Evolutionary conservation across 2,888 invertebrate genomes (phyloP), one percentile per base, ranked within the genome.

Genomic region (Eustalomyia histrio): DNA sequence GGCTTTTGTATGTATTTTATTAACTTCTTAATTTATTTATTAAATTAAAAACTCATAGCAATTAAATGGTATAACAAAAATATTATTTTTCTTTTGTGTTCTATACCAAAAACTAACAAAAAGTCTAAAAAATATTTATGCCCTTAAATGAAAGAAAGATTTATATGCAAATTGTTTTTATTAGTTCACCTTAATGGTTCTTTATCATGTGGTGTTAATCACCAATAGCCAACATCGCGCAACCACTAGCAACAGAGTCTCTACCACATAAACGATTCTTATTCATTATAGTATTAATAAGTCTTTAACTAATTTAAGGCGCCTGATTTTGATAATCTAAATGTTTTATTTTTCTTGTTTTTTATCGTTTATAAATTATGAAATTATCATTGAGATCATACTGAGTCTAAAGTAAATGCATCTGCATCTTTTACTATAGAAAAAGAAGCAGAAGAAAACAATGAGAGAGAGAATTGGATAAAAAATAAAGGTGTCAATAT

Each of bases 81-180:
- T 87, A 88, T 88, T 87, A 88, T 88, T 86, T 85, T 88, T 84
- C 80, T 80, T 84, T 58, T 61, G 55, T 14, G 17, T 4, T 60
- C n/a, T 72, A 29, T 57, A 35, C 57, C 21, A 29, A 29, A 3
- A 29, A 29, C 4, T 29, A 55, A 64, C 84, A 87, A 86, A 84
- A 85, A 81, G 74, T 83, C 84, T 84, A 84, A 85, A 87, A 86
- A 87, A 85, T 88, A 88, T 88, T 87, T 87, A 87, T 78, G 65
- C 69, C 60, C 74, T 81, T 81, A 60, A 61, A 50, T 78, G 76
- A 81, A 81, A 73, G 76, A 84, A 79, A 88, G 88, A 87, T 87
- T 88, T 87, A 87, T 87, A n/a, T n/a, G n/a, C n/a, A 83, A 83
- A 73, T 82, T 84, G 76, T 83, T 83, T 69, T 79, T 55, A 74